Evolutionary conservation across 2,888 invertebrate genomes (phyloP).

Genomic region (Tricholauxania praeusta): DNA sequence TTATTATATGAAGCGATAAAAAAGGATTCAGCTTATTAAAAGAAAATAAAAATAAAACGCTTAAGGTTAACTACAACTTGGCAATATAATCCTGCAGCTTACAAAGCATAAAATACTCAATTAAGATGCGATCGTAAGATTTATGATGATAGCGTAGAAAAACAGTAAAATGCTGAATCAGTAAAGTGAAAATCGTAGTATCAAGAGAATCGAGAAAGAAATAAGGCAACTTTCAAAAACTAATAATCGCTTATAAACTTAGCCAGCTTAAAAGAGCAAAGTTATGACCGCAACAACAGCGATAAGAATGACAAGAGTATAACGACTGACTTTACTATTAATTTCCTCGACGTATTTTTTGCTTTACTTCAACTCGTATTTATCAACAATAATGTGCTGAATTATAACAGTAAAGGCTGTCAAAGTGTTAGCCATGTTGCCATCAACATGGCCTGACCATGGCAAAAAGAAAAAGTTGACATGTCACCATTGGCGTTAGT

Average conservation of each 20-base stretch:
- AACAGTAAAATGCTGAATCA: background rate
- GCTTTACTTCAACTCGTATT: background rate
- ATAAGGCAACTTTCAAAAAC: slow-evolving; percentile 15
- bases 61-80: background rate
- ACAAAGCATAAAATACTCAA: slow-evolving; percentile 24
- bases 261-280: background rate
- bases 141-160: background rate
- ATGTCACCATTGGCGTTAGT: slow-evolving; percentile 34
- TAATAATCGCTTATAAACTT: slow-evolving; percentile 22
- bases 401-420: slow-evolving; percentile 12
- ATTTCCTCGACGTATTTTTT: slow-evolving; percentile 48
- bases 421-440: slow-evolving; percentile 1
- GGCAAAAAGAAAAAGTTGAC: slow-evolving; percentile 13
- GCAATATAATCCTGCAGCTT: background rate
- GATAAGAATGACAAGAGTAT: slow-evolving; percentile 15
- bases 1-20: background rate
- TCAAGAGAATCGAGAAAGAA: background rate
- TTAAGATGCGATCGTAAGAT: slow-evolving; percentile 23
- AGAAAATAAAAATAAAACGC: slow-evolving; percentile 11
- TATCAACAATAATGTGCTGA: background rate
- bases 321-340: slow-evolving; percentile 51
- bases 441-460: background rate
- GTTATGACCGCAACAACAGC: slow-evolving; percentile 8
- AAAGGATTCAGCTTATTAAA: slow-evolving; percentile 19
- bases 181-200: background rate